A percentile compares a stretch with the other conserved stretches of the same genome.
Conservation (phyloP, 2,888 invertebrate genomes). For the Chorisops tibialis region DNA sequence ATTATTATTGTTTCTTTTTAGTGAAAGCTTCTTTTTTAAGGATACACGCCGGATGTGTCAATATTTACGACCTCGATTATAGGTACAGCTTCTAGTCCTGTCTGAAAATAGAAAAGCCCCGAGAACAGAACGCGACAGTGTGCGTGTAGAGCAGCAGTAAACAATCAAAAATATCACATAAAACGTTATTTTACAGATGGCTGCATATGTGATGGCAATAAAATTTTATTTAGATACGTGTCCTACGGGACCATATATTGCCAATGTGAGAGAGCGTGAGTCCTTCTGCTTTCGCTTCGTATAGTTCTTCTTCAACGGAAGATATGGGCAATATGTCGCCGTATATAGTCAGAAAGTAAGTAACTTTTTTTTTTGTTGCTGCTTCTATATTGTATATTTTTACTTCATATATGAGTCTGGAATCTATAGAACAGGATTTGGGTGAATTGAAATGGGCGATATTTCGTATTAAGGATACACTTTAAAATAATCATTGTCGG, state of each 20-base stretch:
- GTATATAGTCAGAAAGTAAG: neutral
- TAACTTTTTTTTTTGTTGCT: too few relatives aligned
- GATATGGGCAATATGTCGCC: conserved; percentile 1
- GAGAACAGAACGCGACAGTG: conserved; percentile 22
- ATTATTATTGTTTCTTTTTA: too few relatives aligned
- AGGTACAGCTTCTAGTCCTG: too few relatives aligned
- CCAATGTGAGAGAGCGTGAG: conserved; percentile 17
- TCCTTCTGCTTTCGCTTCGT: conserved; percentile 15
- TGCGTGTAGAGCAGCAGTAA: conserved; percentile 23
- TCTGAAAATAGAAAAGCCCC: neutral
- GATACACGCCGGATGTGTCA: too few relatives aligned
- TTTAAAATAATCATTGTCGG: too few relatives aligned
- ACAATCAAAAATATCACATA: conserved; percentile 23
- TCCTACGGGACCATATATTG: conserved; percentile 17
- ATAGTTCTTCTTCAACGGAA: conserved; percentile 9
- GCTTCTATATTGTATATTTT: too few relatives aligned
- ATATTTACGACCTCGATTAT: too few relatives aligned
- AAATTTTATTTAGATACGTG: conserved; percentile 29
- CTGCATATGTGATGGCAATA: conserved; percentile 26
- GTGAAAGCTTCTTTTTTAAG: too few relatives aligned
- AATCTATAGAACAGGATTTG: too few relatives aligned
- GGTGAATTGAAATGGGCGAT: too few relatives aligned
- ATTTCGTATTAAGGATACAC: too few relatives aligned
- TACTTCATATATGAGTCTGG: too few relatives aligned
- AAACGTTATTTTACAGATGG: conserved; percentile 28